Percentiles rank a stretch among this genome's conserved stretches.
Evolutionary conservation across 2,888 invertebrate species (phyloP).

Genomic region (Holacanthella duospinosa): DNA sequence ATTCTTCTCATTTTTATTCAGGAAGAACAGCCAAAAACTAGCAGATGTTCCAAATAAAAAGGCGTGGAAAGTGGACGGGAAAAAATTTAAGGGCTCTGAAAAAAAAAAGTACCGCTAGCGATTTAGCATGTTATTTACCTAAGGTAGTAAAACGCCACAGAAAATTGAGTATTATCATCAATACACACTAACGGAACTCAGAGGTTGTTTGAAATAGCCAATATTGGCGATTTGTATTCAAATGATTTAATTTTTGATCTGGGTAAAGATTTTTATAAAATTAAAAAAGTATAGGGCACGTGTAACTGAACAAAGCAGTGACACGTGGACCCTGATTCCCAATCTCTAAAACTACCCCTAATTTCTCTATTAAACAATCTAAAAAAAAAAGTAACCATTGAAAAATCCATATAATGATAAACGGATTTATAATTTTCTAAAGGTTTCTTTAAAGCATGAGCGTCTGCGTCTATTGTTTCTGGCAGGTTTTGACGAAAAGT

Average conservation of each 20-base stretch:
- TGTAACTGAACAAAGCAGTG: too few relatives aligned
- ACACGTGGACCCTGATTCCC: too few relatives aligned
- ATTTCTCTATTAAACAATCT: too few relatives aligned
- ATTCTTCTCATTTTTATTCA: conserved; percentile 1
- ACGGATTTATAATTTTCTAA: conserved; percentile 1
- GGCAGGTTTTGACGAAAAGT: not conserved
- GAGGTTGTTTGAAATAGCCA: not conserved
- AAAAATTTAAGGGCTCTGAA: not conserved
- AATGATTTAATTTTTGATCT: not conserved
- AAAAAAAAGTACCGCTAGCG: not conserved
- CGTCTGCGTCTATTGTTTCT: not conserved
- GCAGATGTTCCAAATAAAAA: conserved; percentile 3
- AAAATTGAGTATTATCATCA: too few relatives aligned
- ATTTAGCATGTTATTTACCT: not conserved
- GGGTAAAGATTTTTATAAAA: not conserved
- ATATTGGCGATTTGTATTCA: not conserved
- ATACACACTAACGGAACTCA: too few relatives aligned
- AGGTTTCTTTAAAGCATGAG: not conserved
- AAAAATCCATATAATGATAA: too few relatives aligned
- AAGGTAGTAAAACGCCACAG: too few relatives aligned
- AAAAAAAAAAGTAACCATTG: too few relatives aligned
- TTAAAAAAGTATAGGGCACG: too few relatives aligned
- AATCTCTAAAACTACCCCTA: too few relatives aligned
- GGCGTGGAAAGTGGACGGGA: not conserved
- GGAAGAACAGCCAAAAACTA: not conserved